Base-by-base conservation (phyloP, 2,797 vertebrate genomes). In the Sciaenops ocellatus region DNA sequence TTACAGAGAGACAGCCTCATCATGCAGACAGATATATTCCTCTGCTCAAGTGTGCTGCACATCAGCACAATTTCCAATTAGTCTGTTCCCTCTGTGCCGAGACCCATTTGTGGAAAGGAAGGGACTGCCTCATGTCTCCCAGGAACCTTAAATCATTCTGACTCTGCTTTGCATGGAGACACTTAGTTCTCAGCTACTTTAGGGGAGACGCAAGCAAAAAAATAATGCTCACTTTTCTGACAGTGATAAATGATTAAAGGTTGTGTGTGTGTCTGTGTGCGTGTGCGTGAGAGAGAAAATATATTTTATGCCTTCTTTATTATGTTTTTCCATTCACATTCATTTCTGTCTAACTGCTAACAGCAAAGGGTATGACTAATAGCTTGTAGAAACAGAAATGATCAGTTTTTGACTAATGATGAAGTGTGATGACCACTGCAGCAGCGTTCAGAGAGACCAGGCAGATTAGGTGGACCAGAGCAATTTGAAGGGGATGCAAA, bases 61-160 rank as follows among this genome's bases (percentile, higher is more conserved):
- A 71, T 63, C 76, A 80, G 69, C 47, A 42, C 46, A 41, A 42
- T 70, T 84, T 79, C 50, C 47, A 84, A 67, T 84, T 76, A 79
- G 46, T 51, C 38, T 20, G 41, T 69, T 73, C 26, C 38, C 50
- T 69, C 67, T 46, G 64, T 9, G n/a, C 41, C 1, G 26, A 56
- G 62, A 24, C 1, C 10, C 38, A 56, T 68, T 80, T 60, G 54
- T 59, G 57, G 46, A 69, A 20, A 76, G 44, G 26, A 52, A 44
- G 13, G 13, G 42, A 44, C 52, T 20, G 48, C 13, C 66, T 42
- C 34, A 44, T 9, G 64, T 85, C 80, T 85, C 80, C 38, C 38
- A 59, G 56, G 73, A 65, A 48, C 74, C 61, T 76, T 59, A 68
- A 84, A 65, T 75, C 34, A 63, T 60, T 51, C 64, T 7, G 6